phyloP scores from a whole-genome alignment of 2,113 vertebrate species.

The Clarias magur region DNA sequence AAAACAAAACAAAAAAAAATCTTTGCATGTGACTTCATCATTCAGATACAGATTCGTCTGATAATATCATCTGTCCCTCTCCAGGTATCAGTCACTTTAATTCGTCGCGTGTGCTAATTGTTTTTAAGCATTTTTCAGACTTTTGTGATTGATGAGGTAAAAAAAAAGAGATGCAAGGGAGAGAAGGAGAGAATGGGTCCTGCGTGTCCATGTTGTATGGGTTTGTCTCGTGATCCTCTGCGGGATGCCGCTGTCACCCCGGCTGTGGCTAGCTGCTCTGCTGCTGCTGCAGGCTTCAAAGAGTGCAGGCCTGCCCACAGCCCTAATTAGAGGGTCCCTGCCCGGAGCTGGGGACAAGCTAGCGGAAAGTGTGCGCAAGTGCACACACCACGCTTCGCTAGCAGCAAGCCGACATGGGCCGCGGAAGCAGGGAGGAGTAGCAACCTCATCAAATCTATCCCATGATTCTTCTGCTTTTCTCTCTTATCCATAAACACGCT shows the following conservation, averaged over 20 bases:
- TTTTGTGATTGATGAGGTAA: neutral
- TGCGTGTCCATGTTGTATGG: slow-evolving; percentile 53
- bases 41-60: neutral
- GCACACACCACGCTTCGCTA: slow-evolving; percentile 53
- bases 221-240: slow-evolving; percentile 61
- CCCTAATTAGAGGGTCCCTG: slow-evolving; percentile 59
- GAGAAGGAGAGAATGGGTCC: slow-evolving; percentile 33
- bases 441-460: slow-evolving; percentile 37
- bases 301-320: slow-evolving; percentile 55
- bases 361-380: slow-evolving; percentile 61
- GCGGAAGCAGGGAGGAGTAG: slow-evolving; percentile 51
- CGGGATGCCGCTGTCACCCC: slow-evolving; percentile 59
- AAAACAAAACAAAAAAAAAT: neutral
- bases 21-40: neutral
- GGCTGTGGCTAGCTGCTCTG: slow-evolving; percentile 59
- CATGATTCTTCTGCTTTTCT: slow-evolving; percentile 35
- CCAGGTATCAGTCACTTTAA: slow-evolving; percentile 28
- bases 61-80: neutral
- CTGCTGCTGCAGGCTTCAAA: slow-evolving; percentile 61
- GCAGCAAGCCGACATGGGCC: slow-evolving; percentile 46
- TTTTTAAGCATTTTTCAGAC: slow-evolving; percentile 4
- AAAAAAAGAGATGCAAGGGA: neutral
- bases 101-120: neutral
- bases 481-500: slow-evolving; percentile 1
- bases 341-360: slow-evolving; percentile 51